Evolutionary conservation across 2,113 vertebrate genomes (phyloP).

Genomic region (Tiliqua scincoides): DNA sequence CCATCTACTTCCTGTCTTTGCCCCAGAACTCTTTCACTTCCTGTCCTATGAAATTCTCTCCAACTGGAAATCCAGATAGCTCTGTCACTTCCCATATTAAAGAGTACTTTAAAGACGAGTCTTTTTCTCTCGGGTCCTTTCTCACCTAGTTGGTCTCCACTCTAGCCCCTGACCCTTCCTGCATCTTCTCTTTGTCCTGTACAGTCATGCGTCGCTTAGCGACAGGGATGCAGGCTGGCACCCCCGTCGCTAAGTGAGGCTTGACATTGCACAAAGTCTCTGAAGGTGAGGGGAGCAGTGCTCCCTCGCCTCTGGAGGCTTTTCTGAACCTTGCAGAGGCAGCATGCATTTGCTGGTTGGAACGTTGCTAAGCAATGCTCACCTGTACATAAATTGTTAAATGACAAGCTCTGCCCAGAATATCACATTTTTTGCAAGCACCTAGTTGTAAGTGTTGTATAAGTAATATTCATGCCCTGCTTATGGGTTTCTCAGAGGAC

Average conservation of each 20-base stretch:
- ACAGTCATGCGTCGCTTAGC: too few relatives aligned
- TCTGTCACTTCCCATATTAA: background rate
- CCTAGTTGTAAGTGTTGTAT: background rate
- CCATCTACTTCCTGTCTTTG: constrained; percentile 1
- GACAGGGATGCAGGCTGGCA: too few relatives aligned
- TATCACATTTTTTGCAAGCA: background rate
- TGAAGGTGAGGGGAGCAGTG: too few relatives aligned
- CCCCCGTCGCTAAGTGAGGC: too few relatives aligned
- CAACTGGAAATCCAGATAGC: background rate
- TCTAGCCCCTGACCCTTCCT: background rate
- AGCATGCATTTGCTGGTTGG: too few relatives aligned
- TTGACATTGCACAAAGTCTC: too few relatives aligned
- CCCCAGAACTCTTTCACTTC: background rate
- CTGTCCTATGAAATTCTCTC: background rate
- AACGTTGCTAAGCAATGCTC: too few relatives aligned
- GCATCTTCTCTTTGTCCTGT: too few relatives aligned
- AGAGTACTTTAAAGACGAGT: background rate
- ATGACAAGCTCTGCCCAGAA: background rate
- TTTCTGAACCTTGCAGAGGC: too few relatives aligned
- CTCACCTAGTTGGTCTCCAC: background rate
- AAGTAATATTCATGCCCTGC: background rate
- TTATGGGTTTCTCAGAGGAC: too few relatives aligned
- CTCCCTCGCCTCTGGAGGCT: too few relatives aligned
- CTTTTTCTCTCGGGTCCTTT: background rate
- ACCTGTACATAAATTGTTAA: background rate